These are phyloP conservation scores for Alosa alosa DNA, from an alignment of 2,113 vertebrate genomes.

Conservation along the genomic window DNA sequence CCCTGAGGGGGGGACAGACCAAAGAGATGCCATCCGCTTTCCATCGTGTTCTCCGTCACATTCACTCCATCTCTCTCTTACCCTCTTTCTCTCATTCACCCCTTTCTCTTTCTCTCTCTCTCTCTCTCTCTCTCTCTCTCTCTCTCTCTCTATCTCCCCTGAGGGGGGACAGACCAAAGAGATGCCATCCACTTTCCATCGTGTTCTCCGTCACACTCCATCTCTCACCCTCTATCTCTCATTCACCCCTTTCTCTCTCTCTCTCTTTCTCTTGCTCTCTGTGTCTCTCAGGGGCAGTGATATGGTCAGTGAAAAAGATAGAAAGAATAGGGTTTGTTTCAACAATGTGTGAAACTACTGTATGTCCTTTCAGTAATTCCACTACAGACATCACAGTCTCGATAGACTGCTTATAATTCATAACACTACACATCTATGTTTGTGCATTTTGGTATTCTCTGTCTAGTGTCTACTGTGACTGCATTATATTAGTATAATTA, in stretches of 20 bases:
- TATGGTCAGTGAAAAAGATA: background rate
- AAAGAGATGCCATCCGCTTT: conserved; percentile 58
- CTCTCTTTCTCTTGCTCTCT: background rate
- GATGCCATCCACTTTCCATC: conserved; percentile 54
- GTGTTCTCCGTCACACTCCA: background rate
- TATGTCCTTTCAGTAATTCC: background rate
- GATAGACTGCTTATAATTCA: background rate
- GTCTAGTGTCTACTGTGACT: background rate
- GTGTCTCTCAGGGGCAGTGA: background rate
- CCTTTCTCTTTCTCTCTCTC: background rate
- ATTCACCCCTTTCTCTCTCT: background rate
- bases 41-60: conserved; percentile 32
- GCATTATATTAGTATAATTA: background rate
- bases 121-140: background rate
- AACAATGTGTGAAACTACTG: background rate
- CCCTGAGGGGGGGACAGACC: conserved; percentile 37
- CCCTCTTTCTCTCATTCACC: background rate
- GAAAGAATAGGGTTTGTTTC: background rate
- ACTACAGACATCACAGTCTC: background rate
- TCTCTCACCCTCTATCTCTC: background rate
- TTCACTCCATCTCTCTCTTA: background rate
- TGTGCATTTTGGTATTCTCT: background rate
- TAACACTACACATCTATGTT: background rate
- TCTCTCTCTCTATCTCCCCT: background rate
- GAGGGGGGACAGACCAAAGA: conserved; percentile 51